phyloP scores from a whole-genome alignment of 2,113 vertebrate genomes.

The Pyrgilauda ruficollis region DNA sequence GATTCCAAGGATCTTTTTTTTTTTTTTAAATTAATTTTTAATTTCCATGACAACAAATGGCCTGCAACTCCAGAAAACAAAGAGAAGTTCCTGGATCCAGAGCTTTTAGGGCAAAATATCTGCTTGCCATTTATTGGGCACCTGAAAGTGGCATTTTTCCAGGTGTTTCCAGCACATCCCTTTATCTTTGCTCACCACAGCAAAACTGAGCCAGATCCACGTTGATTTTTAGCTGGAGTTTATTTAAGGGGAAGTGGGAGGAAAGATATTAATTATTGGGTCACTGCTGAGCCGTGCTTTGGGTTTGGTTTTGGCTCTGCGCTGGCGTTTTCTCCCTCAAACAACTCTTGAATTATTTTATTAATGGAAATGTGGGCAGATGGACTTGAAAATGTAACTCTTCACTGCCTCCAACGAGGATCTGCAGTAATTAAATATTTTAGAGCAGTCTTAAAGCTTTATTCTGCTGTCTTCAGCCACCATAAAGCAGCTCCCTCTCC shows the following conservation, averaged over 20 bases:
- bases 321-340: not conserved
- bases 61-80: not conserved
- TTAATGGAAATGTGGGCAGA: slow-evolving; percentile 42
- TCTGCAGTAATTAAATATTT: slow-evolving; percentile 25
- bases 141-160: not conserved
- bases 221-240: not conserved
- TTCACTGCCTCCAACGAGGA: not conserved
- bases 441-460: not conserved
- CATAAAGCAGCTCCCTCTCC: not conserved
- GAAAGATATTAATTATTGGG: slow-evolving; percentile 25
- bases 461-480: not conserved
- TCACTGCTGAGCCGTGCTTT: not conserved
- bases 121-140: not conserved
- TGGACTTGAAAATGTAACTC: not conserved
- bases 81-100: not conserved
- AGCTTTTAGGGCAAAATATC: not conserved
- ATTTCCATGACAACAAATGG: not conserved
- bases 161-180: not conserved
- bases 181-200: not conserved
- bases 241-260: not conserved
- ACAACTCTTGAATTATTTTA: slow-evolving; percentile 15
- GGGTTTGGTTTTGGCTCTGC: not conserved
- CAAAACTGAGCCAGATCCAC: not conserved
- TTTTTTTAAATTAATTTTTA: not conserved
- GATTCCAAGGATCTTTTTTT: not conserved